Percentiles rank a stretch among this genome's conserved stretches.
These are phyloP conservation scores for Casuarius casuarius DNA, from an alignment of 2,113 vertebrate genomes.

Conservation along the genomic window DNA sequence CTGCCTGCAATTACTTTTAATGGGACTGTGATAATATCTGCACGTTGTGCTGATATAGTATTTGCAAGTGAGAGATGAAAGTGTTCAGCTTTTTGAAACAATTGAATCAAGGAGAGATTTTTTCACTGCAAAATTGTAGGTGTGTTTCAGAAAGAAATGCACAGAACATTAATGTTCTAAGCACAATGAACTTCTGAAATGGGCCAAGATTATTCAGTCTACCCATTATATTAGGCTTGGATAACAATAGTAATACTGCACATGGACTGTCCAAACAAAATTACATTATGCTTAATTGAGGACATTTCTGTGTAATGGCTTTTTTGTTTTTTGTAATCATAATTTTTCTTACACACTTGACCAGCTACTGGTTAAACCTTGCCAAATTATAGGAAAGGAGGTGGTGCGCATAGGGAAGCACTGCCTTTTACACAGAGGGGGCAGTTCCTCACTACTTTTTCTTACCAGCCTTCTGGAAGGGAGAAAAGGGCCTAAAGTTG, in stretches of 20 bases:
- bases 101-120: not conserved
- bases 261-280: not conserved
- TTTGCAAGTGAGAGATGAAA: not conserved
- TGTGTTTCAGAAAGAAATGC: not conserved
- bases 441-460: not conserved
- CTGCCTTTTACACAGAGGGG: not conserved
- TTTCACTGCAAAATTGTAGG: not conserved
- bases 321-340: not conserved
- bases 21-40: slow-evolving; percentile 30
- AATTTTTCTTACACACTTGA: not conserved
- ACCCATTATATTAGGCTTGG: not conserved
- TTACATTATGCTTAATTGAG: not conserved
- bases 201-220: not conserved
- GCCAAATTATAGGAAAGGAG: not conserved
- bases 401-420: accelerated
- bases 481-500: not conserved
- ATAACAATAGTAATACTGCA: not conserved
- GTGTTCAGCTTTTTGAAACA: not conserved
- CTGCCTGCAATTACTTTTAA: slow-evolving; percentile 64
- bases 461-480: not conserved
- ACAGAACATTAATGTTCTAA: not conserved
- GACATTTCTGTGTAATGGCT: not conserved
- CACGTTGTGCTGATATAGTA: not conserved
- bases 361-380: not conserved
- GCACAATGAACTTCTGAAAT: not conserved